Evolutionary conservation across 2,113 vertebrate genomes (phyloP).

Genomic region (Tursiops truncatus): DNA sequence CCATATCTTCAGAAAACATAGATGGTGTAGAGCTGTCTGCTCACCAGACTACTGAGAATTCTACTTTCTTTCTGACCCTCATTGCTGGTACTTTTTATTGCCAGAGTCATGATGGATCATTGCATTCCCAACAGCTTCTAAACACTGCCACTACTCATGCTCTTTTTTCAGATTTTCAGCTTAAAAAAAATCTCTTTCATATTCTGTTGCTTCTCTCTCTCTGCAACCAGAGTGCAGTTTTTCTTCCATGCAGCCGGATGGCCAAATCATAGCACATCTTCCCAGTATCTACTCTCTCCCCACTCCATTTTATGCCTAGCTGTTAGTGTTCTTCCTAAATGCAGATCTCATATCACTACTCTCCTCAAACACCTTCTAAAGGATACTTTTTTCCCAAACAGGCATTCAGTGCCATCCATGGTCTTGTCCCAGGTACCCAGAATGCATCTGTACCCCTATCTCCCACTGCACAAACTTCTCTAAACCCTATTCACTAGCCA

Average conservation of each 20-base stretch:
- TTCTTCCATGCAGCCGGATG: conserved; percentile 42
- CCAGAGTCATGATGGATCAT: neutral
- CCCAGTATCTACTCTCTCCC: neutral
- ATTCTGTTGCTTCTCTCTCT: conserved; percentile 40
- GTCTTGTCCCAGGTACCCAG: neutral
- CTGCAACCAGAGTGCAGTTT: conserved; percentile 7
- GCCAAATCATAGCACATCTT: conserved; percentile 41
- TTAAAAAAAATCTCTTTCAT: conserved; percentile 32
- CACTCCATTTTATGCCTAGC: neutral
- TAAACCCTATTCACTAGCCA: neutral
- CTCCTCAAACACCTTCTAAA: neutral
- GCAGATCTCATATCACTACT: conserved; percentile 1
- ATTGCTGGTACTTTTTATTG: neutral
- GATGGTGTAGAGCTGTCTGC: neutral
- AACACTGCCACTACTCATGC: neutral
- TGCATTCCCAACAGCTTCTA: conserved; percentile 19
- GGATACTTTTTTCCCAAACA: neutral
- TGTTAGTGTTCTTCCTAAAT: conserved; percentile 51
- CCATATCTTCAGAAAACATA: neutral
- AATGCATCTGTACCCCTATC: neutral
- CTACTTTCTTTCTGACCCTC: conserved; percentile 3
- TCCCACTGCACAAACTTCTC: neutral
- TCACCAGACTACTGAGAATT: neutral
- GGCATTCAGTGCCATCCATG: neutral
- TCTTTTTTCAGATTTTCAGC: conserved; percentile 44